These are phyloP conservation scores for Hippocampus kuda DNA, from an alignment of 2,797 vertebrate species.

Conservation along the genomic window DNA sequence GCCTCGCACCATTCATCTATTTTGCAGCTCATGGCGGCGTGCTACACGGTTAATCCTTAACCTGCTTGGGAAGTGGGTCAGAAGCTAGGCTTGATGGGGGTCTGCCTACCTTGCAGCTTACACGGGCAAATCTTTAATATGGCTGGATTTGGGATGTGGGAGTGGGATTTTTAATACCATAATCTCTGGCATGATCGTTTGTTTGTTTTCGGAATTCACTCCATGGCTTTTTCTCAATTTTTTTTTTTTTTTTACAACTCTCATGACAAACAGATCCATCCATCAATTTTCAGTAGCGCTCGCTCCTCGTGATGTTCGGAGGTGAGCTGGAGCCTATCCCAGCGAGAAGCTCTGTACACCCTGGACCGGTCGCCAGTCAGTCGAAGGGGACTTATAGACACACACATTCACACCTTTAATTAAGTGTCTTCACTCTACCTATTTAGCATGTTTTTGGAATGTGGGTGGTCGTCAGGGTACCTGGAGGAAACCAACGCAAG, in stretches of 20 bases:
- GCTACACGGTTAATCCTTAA: slow-evolving; percentile 55
- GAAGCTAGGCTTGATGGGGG: slow-evolving; percentile 28
- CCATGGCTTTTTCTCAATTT: not conserved
- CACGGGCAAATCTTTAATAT: slow-evolving; percentile 56
- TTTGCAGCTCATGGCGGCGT: slow-evolving; percentile 7
- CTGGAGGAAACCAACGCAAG: too few species aligned
- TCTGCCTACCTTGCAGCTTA: slow-evolving; percentile 60
- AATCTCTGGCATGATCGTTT: slow-evolving; percentile 61
- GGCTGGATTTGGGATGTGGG: slow-evolving; percentile 54
- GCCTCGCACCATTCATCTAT: slow-evolving; percentile 18
- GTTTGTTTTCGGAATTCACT: slow-evolving; percentile 7
- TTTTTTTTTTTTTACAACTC: not conserved
- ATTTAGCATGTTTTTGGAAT: too few species aligned
- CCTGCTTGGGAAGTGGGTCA: slow-evolving; percentile 69
- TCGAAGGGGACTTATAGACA: not conserved
- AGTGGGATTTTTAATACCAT: slow-evolving; percentile 55
- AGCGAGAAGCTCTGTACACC: not conserved
- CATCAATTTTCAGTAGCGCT: not conserved
- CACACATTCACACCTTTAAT: not conserved
- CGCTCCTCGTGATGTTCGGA: not conserved
- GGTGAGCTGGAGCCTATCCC: not conserved
- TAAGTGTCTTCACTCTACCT: not conserved
- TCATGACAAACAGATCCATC: slow-evolving; percentile 12
- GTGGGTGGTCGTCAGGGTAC: too few species aligned
- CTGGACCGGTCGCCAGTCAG: not conserved